Percentiles rank a stretch among this genome's conserved stretches.
Conservation (phyloP, 2,113 vertebrate species). For the Coptodon rendalli region DNA sequence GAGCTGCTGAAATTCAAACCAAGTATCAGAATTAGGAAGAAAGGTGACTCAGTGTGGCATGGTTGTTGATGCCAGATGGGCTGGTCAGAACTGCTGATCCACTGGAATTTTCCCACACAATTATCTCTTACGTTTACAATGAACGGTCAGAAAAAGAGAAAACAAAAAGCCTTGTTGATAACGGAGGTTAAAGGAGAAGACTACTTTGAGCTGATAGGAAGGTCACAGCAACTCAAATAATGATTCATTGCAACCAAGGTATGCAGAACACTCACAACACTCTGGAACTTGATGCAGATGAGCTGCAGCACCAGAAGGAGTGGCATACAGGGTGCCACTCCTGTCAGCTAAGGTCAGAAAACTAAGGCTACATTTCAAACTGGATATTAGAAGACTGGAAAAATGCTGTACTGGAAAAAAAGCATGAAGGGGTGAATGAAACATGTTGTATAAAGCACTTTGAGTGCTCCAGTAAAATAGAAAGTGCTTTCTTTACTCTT, state of each 20-base stretch:
- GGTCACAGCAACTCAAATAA: not conserved
- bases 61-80: not conserved
- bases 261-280: not conserved
- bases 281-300: not conserved
- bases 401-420: not conserved
- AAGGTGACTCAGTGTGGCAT: not conserved
- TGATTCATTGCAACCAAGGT: not conserved
- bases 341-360: not conserved
- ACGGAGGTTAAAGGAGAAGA: not conserved
- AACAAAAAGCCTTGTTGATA: not conserved
- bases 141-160: not conserved
- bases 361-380: not conserved
- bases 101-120: not conserved
- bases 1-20: not conserved
- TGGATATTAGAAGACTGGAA: not conserved
- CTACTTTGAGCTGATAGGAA: not conserved
- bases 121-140: not conserved
- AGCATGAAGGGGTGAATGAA: not conserved
- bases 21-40: not conserved
- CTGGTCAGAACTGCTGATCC: not conserved
- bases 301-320: not conserved
- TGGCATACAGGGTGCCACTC: not conserved
- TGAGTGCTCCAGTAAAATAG: not conserved
- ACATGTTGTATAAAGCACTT: not conserved
- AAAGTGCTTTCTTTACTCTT: not conserved